phyloP scores from a whole-genome alignment of 1,140 invertebrate species.

The Bombyx mori region DNA sequence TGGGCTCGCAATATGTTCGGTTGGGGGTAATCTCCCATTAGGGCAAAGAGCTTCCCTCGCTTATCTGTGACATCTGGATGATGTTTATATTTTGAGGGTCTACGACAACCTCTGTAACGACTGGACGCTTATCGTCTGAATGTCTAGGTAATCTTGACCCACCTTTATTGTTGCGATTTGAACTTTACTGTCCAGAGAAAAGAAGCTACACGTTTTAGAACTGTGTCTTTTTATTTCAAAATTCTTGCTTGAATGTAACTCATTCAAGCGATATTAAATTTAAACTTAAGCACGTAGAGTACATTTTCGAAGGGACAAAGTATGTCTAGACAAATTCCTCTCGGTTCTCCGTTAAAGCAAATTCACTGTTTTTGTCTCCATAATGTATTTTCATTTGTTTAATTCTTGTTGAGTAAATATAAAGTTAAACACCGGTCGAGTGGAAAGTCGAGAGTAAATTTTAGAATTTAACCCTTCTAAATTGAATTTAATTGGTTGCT shows the following conservation, averaged over 20 bases:
- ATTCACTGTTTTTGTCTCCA: too few species aligned
- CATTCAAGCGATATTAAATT: not conserved
- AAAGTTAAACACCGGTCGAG: too few species aligned
- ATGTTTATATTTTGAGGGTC: conserved; percentile 65
- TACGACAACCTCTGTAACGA: conserved; percentile 62
- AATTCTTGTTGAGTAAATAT: too few species aligned
- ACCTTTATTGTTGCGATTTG: conserved; percentile 10
- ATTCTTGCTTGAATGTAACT: not conserved
- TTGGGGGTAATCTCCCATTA: conserved; percentile 56
- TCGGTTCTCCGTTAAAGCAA: too few species aligned
- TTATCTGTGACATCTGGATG: conserved; percentile 64
- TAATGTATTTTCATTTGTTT: too few species aligned
- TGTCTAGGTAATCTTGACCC: conserved; percentile 50
- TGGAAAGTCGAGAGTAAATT: too few species aligned
- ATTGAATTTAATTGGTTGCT: too few species aligned
- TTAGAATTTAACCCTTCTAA: too few species aligned
- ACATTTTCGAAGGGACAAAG: too few species aligned
- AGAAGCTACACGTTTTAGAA: not conserved
- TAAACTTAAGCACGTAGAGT: too few species aligned
- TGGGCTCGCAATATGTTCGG: not conserved
- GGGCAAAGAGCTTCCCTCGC: conserved; percentile 49
- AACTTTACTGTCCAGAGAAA: too few species aligned
- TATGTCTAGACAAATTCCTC: too few species aligned
- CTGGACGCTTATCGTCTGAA: conserved; percentile 50
- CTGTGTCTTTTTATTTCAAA: not conserved